Base-by-base conservation (phyloP, 2,888 invertebrate genomes). In the Eueremaeus valkanovi region DNA sequence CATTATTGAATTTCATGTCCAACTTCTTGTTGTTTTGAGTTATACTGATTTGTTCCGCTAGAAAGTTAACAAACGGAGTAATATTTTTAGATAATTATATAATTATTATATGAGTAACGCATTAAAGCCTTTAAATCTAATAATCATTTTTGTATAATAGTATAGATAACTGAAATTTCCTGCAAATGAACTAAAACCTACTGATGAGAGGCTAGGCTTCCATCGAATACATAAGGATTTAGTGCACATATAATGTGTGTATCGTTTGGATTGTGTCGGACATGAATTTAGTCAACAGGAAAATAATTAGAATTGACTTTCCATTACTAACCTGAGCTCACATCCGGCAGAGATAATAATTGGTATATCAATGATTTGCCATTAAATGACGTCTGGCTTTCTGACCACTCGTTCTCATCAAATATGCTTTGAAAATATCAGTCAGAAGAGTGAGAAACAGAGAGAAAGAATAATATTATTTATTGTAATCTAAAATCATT, bases 311-410 rank as follows among this genome's bases (percentile, higher is more conserved):
- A 42, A 42, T 40, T 40, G 42, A 40, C 40, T 68, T 68, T 40
- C 40, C 68, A 68, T 36, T 40, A 68, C 68, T 68, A 68, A 68
- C 68, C 68, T 68, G 68, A 42, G 68, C 68, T 68, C 68, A 68
- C 68, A 68, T 68, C 68, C 68, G 68, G 68, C 68, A 68, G 42
- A 24, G 68, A 68, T 40, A 68, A 68, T 68, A 68, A 68, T 68
- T 68, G 68, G 68, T 68, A 42, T 68, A 68, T 68, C 68, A 68
- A 68, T 68, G 68, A 68, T 42, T 68, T 68, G 36, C 42, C 68
- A 36, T 36, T 40, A 68, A 42, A 68, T 40, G 68, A 68, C 24
- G 5, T 18, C 33, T 33, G 68, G 11, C 6, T 68, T 40, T 68
- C 68, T 8, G 42, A 40, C 68, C 68, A 68, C 40, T 68, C 68